Evolutionary conservation across 37 sponge, comb jelly and placozoan species (phyloP), one percentile per base, ranked within the genome.

Genomic region (Diacarnus erythraeanus): DNA sequence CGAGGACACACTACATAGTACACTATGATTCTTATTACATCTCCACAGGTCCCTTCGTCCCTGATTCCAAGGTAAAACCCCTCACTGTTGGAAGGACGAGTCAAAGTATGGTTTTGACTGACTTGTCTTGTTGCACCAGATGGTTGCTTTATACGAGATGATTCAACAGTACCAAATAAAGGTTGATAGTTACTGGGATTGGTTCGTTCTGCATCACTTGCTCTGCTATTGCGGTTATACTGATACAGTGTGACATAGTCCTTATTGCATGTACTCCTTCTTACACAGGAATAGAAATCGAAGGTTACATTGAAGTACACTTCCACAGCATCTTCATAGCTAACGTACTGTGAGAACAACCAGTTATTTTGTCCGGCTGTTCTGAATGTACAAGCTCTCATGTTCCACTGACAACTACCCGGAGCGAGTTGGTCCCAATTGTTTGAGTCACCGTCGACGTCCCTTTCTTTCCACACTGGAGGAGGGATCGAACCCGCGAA

Each of bases 291-390:
- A n/a, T n/a, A n/a, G n/a, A n/a, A n/a, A n/a, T n/a, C n/a, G n/a
- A n/a, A n/a, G 40, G 71, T 26, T 22, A 71, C n/a, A 40, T 71
- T 71, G 26, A 71, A 37, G 42, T 41, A 71, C 26, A 71, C 26
- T 39, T 71, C 71, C 20, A 2, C 40, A 35, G 71, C 40, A 5
- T 37, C 15, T 2, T 40, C 5, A 20, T 39, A 38, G 17, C 42
- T 2, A 40, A 71, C 40, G 26, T 41, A 38, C 42, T 71, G 71
- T 37, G 71, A 40, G 41, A 71, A 71, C 26, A 71, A 35, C 71
- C 71, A 71, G 71, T 71, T 71, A 39, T 71, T 40, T 40, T 71
- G 71, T 39, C 42, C 9, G 4, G 9, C n/a, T 26, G 61, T 60
- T 6, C 26, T 60, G 27, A 6, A 26, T n/a, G 23, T 5, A 5